Evolutionary conservation across 2,797 vertebrate genomes (phyloP).

Genomic region (Knipowitschia caucasica): DNA sequence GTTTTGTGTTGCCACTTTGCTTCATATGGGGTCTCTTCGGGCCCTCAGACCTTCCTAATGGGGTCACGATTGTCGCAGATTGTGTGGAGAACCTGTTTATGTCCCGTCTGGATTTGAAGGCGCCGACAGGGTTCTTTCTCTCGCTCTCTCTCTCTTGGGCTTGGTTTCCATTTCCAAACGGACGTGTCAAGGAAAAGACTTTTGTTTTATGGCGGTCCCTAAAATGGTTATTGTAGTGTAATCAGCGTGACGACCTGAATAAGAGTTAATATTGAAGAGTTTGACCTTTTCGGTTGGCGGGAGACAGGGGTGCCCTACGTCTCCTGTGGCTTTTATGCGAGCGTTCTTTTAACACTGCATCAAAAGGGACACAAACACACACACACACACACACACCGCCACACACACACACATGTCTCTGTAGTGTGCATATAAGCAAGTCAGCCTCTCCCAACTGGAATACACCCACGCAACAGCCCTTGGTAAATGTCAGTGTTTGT

Average conservation of each 20-base stretch:
- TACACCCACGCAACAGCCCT: conserved; percentile 1
- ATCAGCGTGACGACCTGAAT: conserved; percentile 66
- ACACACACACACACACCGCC: too few relatives aligned
- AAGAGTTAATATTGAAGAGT: conserved; percentile 67
- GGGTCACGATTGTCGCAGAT: conserved; percentile 52
- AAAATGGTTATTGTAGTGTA: conserved; percentile 73
- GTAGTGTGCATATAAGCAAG: conserved; percentile 7
- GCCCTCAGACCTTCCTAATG: conserved; percentile 53
- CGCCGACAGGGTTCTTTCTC: conserved; percentile 50
- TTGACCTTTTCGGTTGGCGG: conserved; percentile 69
- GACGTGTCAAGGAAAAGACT: conserved; percentile 47
- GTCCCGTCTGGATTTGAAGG: conserved; percentile 58
- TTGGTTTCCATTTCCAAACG: conserved; percentile 67
- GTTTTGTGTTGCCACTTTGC: conserved; percentile 55
- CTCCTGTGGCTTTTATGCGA: conserved; percentile 49
- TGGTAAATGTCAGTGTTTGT: conserved; percentile 7
- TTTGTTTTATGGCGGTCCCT: conserved; percentile 25
- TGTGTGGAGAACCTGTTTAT: conserved; percentile 72
- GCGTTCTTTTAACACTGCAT: conserved; percentile 32
- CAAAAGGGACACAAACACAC: conserved; percentile 2
- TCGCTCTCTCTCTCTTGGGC: conserved; percentile 36
- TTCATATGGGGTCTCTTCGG: conserved; percentile 33
- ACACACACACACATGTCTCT: conserved; percentile 8
- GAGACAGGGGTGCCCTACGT: conserved; percentile 46
- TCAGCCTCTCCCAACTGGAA: conserved; percentile 3